Base-by-base conservation (phyloP, 1,140 invertebrate species). In the Asobara japonica region DNA sequence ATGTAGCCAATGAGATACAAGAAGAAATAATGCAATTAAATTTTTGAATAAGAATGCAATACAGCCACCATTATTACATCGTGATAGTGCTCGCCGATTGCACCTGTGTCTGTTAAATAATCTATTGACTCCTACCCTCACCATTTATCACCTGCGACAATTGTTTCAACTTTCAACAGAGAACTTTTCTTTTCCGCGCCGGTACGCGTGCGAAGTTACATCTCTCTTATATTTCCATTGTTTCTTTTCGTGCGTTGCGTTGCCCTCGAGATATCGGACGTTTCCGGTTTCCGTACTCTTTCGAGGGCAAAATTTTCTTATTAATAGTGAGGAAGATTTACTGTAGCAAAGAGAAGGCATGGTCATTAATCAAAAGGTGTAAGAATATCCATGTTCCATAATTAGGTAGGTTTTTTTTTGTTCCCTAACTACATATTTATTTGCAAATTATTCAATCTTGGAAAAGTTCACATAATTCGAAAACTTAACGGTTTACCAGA, bases 51-150 rank as follows among this genome's bases (percentile, higher is more conserved):
- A n/a, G n/a, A n/a, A n/a, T n/a, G n/a, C n/a, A n/a, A n/a, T n/a
- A n/a, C n/a, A n/a, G n/a, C n/a, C n/a, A n/a, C n/a, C n/a, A n/a
- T n/a, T n/a, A n/a, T n/a, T n/a, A n/a, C n/a, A n/a, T n/a, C n/a
- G n/a, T n/a, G n/a, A n/a, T 13, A 6, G 16, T 41, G 3, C 11
- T 41, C 81, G 80, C 60, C 45, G 82, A 85, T 68, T 68, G 74
- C 69, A 71, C 77, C 61, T 62, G 70, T 73, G 73, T 77, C 69
- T 51, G n/a, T 51, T 51, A 51, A 51, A 51, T 20, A 51, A 51
- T 51, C 22, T 51, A 51, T 51, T 51, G 22, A 51, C 18, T 3
- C 48, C 22, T 2, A 22, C 20, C 6, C 70, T n/a, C 30, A 29
- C 65, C 62, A 65, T 71, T 30, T 65, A 71, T 71, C 70, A 71